Evolutionary conservation across 2,797 vertebrate species (phyloP), one percentile per base, ranked within the genome.

Genomic region (Rhynchotus rufescens): DNA sequence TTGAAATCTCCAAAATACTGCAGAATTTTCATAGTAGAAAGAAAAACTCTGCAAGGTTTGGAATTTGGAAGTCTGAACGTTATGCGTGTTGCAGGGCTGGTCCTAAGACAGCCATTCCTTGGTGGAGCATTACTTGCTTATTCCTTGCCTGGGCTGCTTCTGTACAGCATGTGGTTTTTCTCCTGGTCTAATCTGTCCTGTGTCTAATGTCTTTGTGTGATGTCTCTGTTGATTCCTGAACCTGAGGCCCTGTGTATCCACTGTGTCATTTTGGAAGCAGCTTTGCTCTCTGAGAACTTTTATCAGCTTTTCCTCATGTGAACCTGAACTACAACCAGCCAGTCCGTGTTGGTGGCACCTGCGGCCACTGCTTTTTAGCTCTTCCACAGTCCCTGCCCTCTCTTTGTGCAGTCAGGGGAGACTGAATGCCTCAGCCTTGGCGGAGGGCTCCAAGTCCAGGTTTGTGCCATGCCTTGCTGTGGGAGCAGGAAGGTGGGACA

Each of bases 221-320:
- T 74, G 84, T 95, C 80, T 75, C 57, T 42, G 62, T 82, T 61
- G 74, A 84, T 83, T 88, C 78, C 60, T 38, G 49, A 56, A 17
- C 68, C 44, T 38, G 57, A 56, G 73, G 16, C 52, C 67, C 32
- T 88, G 45, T 51, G 15, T 84, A 52, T 15, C 57, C 19, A 9
- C 10, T 42, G n/a, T 62, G 91, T 71, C 97, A 95, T 97, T 98
- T 97, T 97, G 97, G 97, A 97, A 98, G 97, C 96, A 97, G 97
- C 62, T 23, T 67, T 73, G 4, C 65, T 52, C 52, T 80, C 30
- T 16, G 15, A 60, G 61, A 62, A 26, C 45, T 81, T 78, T 56
- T 5, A 56, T 32, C 22, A 42, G 67, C 13, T 92, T 87, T 89
- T 34, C 16, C 60, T 7, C 0, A 3, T 0, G 12, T 60, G 52